Percentiles rank a stretch among this genome's conserved stretches.
phyloP scores from a whole-genome alignment of 2,888 invertebrate species.

The Heliconius sara region DNA sequence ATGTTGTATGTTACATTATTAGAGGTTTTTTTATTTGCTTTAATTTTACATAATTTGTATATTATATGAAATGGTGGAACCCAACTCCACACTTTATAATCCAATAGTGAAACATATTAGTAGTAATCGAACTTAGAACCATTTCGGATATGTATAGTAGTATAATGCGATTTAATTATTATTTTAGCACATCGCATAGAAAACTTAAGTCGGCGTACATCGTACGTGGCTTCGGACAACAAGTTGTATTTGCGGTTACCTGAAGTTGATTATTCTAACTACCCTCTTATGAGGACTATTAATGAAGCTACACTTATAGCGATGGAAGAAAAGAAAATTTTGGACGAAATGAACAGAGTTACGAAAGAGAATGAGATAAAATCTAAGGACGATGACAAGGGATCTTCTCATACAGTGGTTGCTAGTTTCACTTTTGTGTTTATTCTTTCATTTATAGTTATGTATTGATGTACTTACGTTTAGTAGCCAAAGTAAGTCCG shows the following conservation, averaged over 20 bases:
- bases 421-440: slow-evolving; percentile 40
- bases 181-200: slow-evolving; percentile 59
- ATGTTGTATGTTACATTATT: no score
- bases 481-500: neutral
- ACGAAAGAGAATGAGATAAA: slow-evolving; percentile 74
- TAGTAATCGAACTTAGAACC: no score
- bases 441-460: slow-evolving; percentile 31
- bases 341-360: slow-evolving; percentile 74
- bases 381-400: slow-evolving; percentile 70
- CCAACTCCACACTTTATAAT: no score
- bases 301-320: slow-evolving; percentile 86
- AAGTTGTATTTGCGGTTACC: slow-evolving; percentile 67
- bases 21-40: no score
- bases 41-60: no score
- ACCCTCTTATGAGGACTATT: slow-evolving; percentile 88
- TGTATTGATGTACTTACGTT: slow-evolving; percentile 16
- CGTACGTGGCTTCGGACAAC: slow-evolving; percentile 65
- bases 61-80: no score
- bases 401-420: slow-evolving; percentile 43
- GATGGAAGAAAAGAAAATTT: slow-evolving; percentile 80
- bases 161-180: neutral
- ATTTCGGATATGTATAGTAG: no score
- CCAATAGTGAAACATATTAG: no score
- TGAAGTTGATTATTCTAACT: slow-evolving; percentile 77
- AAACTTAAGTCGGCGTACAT: slow-evolving; percentile 59